Evolutionary conservation across 2,888 invertebrate genomes (phyloP), one percentile per base, ranked within the genome.

Genomic region (Ecliptopera silaceata): DNA sequence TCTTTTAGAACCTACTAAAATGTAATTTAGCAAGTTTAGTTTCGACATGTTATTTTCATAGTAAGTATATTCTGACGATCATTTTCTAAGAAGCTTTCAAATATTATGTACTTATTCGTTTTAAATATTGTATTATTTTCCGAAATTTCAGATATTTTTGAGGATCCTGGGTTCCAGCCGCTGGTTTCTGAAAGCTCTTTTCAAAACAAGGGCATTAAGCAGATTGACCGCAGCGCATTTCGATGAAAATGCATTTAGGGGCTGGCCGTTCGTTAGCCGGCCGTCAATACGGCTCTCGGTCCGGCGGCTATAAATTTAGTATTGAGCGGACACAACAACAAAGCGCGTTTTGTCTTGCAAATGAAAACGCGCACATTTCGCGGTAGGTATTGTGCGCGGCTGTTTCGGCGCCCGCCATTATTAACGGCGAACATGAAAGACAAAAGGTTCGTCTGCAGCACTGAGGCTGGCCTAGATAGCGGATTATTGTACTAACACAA

Each of bases 331-430:
- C 90, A 86, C 82, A 77, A 90, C 87, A 90, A 91, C 90, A 91
- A 91, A 88, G 90, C 89, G 79, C 86, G 91, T 91, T 91, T 91
- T 91, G 90, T 91, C 90, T 91, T 91, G 90, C 90, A 91, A 91
- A 91, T 91, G 90, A 91, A 91, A 91, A 90, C 89, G 90, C 90
- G 89, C 89, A 88, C 89, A 91, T 90, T 91, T 90, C 88, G 90
- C 90, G 89, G 90, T 84, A 90, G 89, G 90, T 84, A 90, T 91
- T 90, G 90, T 90, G 86, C 88, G 87, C 89, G 87, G 89, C 88
- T 90, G 90, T 91, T 90, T 90, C 90, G 90, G 90, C 81, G 90
- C 86, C 86, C 89, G 89, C 88, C 88, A 90, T 90, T 90, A 90
- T 90, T 90, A 90, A 90, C 90, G 87, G 89, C 87, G 90, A 90